Percentiles rank a stretch among this genome's conserved stretches.
These are phyloP conservation scores for Prunella strophiata DNA, from an alignment of 2,797 vertebrate genomes.

Conservation along the genomic window DNA sequence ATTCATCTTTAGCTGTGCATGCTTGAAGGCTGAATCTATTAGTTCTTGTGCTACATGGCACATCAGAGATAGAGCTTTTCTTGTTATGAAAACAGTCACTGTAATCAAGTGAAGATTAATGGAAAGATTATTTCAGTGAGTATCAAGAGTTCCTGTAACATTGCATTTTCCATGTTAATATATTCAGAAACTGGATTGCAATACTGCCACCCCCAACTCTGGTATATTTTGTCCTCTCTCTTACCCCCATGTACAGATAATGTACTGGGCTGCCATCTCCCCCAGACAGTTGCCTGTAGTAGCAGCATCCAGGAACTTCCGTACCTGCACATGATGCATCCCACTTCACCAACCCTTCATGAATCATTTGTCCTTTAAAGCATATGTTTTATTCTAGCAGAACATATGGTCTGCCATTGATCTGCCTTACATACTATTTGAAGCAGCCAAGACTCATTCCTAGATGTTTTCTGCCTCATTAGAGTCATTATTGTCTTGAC, in stretches of 20 bases:
- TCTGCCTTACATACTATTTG: neutral
- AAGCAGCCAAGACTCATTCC: neutral
- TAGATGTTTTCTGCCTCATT: neutral
- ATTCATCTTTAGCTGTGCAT: neutral
- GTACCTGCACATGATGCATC: neutral
- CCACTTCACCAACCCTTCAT: neutral
- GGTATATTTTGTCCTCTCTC: neutral
- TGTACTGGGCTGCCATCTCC: neutral
- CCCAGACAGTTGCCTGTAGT: neutral
- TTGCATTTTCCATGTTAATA: neutral
- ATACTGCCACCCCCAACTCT: neutral
- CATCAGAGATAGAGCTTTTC: neutral
- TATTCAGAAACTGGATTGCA: neutral
- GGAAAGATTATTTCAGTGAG: neutral
- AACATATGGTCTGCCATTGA: neutral
- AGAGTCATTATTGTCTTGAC: neutral
- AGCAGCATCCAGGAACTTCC: neutral
- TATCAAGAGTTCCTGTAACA: neutral
- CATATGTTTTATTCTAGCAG: neutral
- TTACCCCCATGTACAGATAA: neutral
- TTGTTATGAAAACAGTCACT: neutral
- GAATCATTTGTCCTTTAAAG: conserved; percentile 34
- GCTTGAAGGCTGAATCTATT: neutral
- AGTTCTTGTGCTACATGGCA: neutral
- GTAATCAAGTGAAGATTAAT: neutral